phyloP scores from a whole-genome alignment of 2,797 vertebrate genomes.

The Epinephelus awoara region DNA sequence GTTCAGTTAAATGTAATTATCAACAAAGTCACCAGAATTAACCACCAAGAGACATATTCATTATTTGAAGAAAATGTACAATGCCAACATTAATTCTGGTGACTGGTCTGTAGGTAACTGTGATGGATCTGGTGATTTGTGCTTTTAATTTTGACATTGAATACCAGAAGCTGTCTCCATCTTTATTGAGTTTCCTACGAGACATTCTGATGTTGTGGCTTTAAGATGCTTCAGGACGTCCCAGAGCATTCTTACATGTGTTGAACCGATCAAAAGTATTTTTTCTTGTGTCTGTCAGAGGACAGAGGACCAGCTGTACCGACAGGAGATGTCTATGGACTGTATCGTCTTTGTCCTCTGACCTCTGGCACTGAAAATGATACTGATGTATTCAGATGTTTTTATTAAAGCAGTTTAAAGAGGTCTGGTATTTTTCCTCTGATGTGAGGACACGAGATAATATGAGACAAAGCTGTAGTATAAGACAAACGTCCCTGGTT shows the following conservation, averaged over 20 bases:
- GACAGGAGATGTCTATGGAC: not conserved
- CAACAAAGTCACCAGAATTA: no score
- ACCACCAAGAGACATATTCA: no score
- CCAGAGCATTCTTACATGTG: not conserved
- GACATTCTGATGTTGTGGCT: not conserved
- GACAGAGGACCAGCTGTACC: not conserved
- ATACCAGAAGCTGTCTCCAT: not conserved
- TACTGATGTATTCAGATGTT: not conserved
- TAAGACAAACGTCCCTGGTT: not conserved
- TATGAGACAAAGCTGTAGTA: no score
- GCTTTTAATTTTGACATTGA: slow-evolving; percentile 4
- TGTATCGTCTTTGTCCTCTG: not conserved
- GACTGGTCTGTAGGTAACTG: no score
- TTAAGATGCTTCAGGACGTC: not conserved
- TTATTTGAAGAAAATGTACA: no score
- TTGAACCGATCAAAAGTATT: slow-evolving; percentile 26
- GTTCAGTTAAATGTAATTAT: not conserved
- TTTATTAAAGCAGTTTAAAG: not conserved
- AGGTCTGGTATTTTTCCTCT: not conserved
- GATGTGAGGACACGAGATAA: not conserved
- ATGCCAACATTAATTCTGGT: no score
- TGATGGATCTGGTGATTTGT: not conserved
- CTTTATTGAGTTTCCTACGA: no score
- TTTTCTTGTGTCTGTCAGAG: slow-evolving; percentile 25
- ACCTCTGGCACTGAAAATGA: not conserved